Base-by-base conservation (phyloP, 2,797 vertebrate species). In the Microctenopoma steveboyesi region DNA sequence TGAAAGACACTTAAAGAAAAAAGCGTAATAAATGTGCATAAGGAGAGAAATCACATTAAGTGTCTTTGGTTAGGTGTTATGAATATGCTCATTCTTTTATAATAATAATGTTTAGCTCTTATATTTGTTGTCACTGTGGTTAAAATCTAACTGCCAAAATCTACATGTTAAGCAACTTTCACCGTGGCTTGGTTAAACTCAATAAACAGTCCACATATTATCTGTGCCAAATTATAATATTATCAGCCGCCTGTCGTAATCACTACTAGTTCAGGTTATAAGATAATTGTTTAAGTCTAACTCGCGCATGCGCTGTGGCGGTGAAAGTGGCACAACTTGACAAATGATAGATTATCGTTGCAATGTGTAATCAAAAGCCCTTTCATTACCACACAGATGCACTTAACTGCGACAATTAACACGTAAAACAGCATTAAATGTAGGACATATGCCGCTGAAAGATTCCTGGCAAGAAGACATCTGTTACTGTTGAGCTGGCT, bases 281-380 rank as follows among this genome's bases (percentile, higher is more conserved):
- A 14, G 35, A 25, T 11, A 5, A 7, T 0, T 0, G 12, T 48
- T 39, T 12, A 45, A 18, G 48, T 42, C 30, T 35, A 59, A 47
- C 35, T 7, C 14, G 72, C 84, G 74, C 76, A 80, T 88, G 86
- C 82, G 82, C 42, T 7, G 7, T 0, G 22, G 18, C 7, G 37
- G 67, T 35, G 69, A 67, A 57, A 27, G 43, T 53, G 67, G 51
- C 63, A 72, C 69, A 83, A 78, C 30, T 86, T 75, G 53, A 86
- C 63, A 83, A 78, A 84, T 66, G 49, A 18, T 25, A 60, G 63
- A 63, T 66, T 60, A 64, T 37, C 46, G 66, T 55, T 45, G 8
- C 25, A 61, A 25, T 54, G 62, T 30, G 61, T 74, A 57, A 56
- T 22, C 48, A 64, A 16, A 62, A 16, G 30, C 5, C 7, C 1